These are phyloP conservation scores for Cydia amplana DNA, from an alignment of 1,140 invertebrate genomes.

Conservation along the genomic window DNA sequence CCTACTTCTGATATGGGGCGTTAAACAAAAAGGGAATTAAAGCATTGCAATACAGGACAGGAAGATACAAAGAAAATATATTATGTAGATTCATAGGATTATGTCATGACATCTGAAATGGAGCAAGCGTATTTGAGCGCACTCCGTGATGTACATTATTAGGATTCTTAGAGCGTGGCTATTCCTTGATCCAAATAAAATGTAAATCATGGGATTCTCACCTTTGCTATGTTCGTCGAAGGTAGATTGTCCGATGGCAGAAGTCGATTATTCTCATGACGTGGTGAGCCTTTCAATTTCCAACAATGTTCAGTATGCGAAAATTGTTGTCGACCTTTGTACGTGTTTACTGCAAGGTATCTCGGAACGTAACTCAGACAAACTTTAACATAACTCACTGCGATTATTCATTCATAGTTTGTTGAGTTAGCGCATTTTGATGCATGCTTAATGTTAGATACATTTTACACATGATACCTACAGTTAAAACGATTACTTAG, in stretches of 20 bases:
- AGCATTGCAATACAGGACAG: background rate
- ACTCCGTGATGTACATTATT: conserved; percentile 47
- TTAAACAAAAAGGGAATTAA: conserved; percentile 4
- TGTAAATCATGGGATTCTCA: background rate
- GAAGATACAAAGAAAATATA: conserved; percentile 13
- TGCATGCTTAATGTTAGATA: background rate
- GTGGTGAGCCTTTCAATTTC: conserved; percentile 54
- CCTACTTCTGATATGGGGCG: background rate
- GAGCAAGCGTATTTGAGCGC: conserved; percentile 42
- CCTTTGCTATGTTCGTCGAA: background rate
- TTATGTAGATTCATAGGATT: conserved; percentile 33
- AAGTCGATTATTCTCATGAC: conserved; percentile 38
- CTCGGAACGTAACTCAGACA: conserved; percentile 14
- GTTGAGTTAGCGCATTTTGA: background rate
- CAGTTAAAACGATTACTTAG: too few species aligned
- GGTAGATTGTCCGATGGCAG: background rate
- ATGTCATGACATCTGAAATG: conserved; percentile 40
- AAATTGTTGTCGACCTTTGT: conserved; percentile 56
- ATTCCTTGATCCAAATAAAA: conserved; percentile 34
- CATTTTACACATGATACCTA: too few species aligned
- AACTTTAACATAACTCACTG: conserved; percentile 4
- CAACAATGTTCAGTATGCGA: conserved; percentile 56
- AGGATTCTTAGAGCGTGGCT: conserved; percentile 47
- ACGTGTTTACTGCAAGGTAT: conserved; percentile 45
- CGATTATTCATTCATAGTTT: background rate